Evolutionary conservation across 2,888 invertebrate species (phyloP).

Genomic region (Rugalucina vietnamica): DNA sequence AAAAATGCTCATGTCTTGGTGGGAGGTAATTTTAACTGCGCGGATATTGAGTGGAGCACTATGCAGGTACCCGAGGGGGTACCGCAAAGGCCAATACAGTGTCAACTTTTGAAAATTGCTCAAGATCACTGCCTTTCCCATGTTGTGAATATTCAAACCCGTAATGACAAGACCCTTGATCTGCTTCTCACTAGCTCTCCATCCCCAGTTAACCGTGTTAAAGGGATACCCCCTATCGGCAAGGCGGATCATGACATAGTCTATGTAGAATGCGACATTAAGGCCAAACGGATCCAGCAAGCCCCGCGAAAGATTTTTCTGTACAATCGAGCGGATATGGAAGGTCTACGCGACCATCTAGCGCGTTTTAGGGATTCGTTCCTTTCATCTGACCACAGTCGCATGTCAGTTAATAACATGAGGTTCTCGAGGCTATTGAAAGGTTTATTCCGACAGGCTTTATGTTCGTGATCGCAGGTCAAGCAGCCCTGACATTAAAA

Average conservation of each 20-base stretch:
- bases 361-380: neutral
- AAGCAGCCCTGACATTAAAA: neutral
- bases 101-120: neutral
- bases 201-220: conserved; percentile 8
- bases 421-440: neutral
- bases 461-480: neutral
- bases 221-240: conserved; percentile 2
- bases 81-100: neutral
- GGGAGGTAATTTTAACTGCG: conserved; percentile 25
- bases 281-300: neutral
- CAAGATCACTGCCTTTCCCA: conserved; percentile 7
- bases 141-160: neutral
- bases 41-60: neutral
- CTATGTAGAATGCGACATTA: conserved; percentile 18
- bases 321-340: neutral
- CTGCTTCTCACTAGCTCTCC: conserved; percentile 6
- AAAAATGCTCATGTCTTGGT: conserved; percentile 13
- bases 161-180: conserved; percentile 7
- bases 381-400: neutral
- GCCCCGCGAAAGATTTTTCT: neutral
- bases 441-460: neutral
- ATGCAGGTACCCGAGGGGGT: neutral
- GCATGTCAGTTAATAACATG: neutral
- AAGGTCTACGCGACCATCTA: neutral
- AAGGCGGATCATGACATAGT: neutral